Base-by-base conservation (phyloP, 2,888 invertebrate species). In the Bellardia bayeri region DNA sequence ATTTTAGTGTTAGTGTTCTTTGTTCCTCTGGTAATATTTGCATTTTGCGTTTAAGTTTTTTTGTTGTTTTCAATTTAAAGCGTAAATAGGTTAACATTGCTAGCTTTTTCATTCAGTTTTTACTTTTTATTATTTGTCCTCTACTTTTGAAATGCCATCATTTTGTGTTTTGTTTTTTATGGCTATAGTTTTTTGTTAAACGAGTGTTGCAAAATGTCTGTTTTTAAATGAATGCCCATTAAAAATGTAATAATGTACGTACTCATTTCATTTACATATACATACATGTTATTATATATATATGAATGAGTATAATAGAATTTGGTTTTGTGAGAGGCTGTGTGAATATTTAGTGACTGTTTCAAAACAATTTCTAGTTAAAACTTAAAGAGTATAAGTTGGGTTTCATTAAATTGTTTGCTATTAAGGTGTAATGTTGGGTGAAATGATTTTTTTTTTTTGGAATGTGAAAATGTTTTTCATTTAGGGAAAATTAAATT, bases 201-300 rank as follows among this genome's bases (percentile, higher is more conserved):
- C 42, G 40, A 71, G 61, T 63, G 58, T n/a, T 16, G 30, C 40
- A 51, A 71, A 80, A 76, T 81, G 72, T 84, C 84, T 81, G 14
- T 74, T 87, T 87, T 72, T 72, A 87, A 75, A 75, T 81, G 84
- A 87, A 83, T 76, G 76, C 84, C 80, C 84, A 84, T 84, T 87
- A 37, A 71, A 75, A 86, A 82, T 79, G 74, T 75, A 74, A 45
- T 49, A 68, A 63, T 68, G 42, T 37, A 7, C 30, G 14, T 9
- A 74, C 68, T 37, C 68, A 68, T 81, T 64, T 54, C 45, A 56
- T 23, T 23, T 23, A 23, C 23, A 23, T 23, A 23, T 23, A 23
- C 23, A 23, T 23, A 23, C 23, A 23, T 23, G 23, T 23, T 23
- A n/a, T n/a, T n/a, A n/a, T n/a, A 23, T 74, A 72, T 56, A 56